Evolutionary conservation across 2,797 vertebrate genomes (phyloP).

Genomic region (Botia kubotai): DNA sequence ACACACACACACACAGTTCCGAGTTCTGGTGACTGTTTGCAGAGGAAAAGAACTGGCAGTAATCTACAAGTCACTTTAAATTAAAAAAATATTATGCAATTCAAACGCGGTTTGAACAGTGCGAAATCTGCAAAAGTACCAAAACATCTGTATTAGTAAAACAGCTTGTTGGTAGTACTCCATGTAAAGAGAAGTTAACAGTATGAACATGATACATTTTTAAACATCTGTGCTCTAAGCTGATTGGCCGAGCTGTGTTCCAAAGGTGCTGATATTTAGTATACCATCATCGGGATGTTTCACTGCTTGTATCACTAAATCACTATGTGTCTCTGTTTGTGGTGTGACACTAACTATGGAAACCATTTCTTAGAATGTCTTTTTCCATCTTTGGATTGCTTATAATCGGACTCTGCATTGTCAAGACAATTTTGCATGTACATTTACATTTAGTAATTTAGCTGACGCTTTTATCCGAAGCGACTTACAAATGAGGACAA

Average conservation of each 20-base stretch:
- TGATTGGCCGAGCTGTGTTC: too few species aligned
- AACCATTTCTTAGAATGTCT: too few species aligned
- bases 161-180: not conserved
- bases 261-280: too few species aligned
- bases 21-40: slow-evolving; percentile 26
- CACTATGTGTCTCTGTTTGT: not conserved
- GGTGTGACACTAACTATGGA: too few species aligned
- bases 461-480: too few species aligned
- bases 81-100: slow-evolving; percentile 1
- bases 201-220: not conserved
- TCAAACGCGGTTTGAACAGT: not conserved
- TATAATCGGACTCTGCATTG: too few species aligned
- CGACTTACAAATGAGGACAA: too few species aligned
- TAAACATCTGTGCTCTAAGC: too few species aligned
- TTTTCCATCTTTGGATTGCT: too few species aligned
- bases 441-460: too few species aligned
- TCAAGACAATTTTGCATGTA: too few species aligned
- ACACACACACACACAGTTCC: slow-evolving; percentile 37
- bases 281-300: not conserved
- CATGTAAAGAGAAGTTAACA: not conserved
- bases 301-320: not conserved
- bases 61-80: slow-evolving; percentile 11
- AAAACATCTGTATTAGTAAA: slow-evolving; percentile 25
- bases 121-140: not conserved
- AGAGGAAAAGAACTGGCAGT: slow-evolving; percentile 39